phyloP scores from a whole-genome alignment of 2,888 invertebrate species.

The Eretmocerus hayati region DNA sequence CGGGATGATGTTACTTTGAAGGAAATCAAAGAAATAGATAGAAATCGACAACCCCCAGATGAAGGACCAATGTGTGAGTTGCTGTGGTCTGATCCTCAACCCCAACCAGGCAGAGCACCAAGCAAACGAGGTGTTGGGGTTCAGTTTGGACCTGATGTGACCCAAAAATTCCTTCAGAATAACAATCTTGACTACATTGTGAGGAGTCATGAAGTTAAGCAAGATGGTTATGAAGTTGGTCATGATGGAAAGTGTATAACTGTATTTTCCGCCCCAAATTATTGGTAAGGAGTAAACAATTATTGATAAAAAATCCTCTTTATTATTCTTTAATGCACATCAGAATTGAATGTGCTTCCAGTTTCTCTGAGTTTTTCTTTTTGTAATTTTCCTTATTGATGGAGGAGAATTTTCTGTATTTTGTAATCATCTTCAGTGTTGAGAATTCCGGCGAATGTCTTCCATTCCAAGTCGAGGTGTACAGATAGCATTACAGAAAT shows the following conservation, averaged over 20 bases:
- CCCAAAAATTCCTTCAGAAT: slow-evolving; percentile 70
- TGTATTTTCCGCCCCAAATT: slow-evolving; percentile 99
- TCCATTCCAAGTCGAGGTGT: too few species aligned
- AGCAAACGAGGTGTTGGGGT: slow-evolving; percentile 97
- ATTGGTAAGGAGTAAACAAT: slow-evolving; percentile 66
- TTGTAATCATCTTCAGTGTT: too few species aligned
- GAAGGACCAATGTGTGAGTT: slow-evolving; percentile 96
- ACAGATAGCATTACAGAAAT: too few species aligned
- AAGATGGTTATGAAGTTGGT: slow-evolving; percentile 89
- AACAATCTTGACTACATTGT: slow-evolving; percentile 92
- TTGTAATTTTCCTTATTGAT: too few species aligned
- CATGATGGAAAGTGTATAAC: slow-evolving; percentile 96
- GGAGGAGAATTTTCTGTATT: too few species aligned
- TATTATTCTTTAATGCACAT: too few species aligned
- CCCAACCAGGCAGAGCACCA: slow-evolving; percentile 76
- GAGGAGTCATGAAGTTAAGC: slow-evolving; percentile 95
- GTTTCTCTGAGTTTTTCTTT: too few species aligned
- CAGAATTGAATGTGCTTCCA: too few species aligned
- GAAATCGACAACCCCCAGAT: slow-evolving; percentile 95
- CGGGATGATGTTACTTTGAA: slow-evolving; percentile 88
- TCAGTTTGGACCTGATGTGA: slow-evolving; percentile 98
- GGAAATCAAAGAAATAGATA: slow-evolving; percentile 79
- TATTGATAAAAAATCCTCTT: too few species aligned
- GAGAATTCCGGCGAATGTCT: too few species aligned
- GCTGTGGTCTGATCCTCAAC: slow-evolving; percentile 97